A percentile compares a stretch with the other conserved stretches of the same genome.
These are phyloP conservation scores for Aphaenogaster ashmeadi DNA, from an alignment of 1,140 invertebrate species.

Conservation along the genomic window DNA sequence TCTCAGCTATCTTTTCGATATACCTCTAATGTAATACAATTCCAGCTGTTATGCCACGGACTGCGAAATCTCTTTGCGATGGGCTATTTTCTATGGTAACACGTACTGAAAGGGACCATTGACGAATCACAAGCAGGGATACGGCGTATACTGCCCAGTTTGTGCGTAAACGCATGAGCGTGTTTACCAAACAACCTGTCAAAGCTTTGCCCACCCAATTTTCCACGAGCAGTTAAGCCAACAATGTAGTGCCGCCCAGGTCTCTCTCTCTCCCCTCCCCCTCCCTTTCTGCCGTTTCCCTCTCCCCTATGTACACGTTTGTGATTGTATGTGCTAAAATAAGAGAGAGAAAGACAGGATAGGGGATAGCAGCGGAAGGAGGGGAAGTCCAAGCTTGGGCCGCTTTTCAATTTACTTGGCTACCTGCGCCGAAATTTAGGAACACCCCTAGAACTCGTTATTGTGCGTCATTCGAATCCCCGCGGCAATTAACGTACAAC, in stretches of 20 bases:
- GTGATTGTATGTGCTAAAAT: slow-evolving; percentile 14
- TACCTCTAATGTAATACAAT: neutral
- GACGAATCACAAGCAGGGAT: slow-evolving; percentile 68
- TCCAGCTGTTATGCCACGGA: neutral
- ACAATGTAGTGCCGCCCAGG: slow-evolving; percentile 75
- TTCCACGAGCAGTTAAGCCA: slow-evolving; percentile 78
- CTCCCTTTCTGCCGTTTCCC: neutral
- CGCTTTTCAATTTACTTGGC: slow-evolving; percentile 67
- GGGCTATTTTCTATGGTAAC: slow-evolving; percentile 69
- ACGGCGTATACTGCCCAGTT: slow-evolving; percentile 59
- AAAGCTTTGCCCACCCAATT: slow-evolving; percentile 80
- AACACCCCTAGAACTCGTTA: slow-evolving; percentile 59
- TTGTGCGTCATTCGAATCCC: slow-evolving; percentile 40
- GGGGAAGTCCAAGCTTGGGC: neutral
- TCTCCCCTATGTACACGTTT: neutral
- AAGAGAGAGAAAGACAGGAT: slow-evolving; percentile 23
- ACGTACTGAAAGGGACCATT: slow-evolving; percentile 62
- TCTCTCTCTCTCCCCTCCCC: slow-evolving; percentile 20
- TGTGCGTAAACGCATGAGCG: slow-evolving; percentile 72
- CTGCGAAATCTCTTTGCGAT: slow-evolving; percentile 5
- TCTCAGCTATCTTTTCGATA: slow-evolving; percentile 8
- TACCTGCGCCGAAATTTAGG: slow-evolving; percentile 65
- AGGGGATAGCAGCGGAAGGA: neutral
- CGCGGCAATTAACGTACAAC: slow-evolving; percentile 62
- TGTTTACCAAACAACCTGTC: slow-evolving; percentile 81